Evolutionary conservation across 2,113 vertebrate species (phyloP), one percentile per base, ranked within the genome.

Genomic region (Siphamia tubifer): DNA sequence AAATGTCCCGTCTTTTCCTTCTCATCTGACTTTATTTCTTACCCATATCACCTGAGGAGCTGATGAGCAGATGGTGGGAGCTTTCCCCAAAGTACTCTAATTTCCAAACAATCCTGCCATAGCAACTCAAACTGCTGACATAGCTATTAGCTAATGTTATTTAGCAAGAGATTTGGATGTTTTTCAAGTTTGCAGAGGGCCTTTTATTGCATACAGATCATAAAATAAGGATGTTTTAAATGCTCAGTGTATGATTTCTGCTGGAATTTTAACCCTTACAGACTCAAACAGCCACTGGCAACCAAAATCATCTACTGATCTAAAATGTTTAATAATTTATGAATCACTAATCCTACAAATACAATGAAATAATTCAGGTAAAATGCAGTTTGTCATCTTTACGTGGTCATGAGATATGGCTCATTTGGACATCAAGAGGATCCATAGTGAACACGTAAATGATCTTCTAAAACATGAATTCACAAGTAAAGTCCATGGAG

Each of bases 61-160:
- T 16, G 56, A 49, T 24, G 40, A 75, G 49, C 78, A 81, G 80
- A 77, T 82, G 64, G 60, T 63, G 30, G 45, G 68, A 53, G 66
- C 43, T 49, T 32, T 28, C 58, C 49, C 20, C 6, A 63, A 68
- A 68, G 65, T 28, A 17, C 19, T 38, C 56, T 57, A 2, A 75
- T 58, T 54, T 68, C 34, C 20, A 42, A 39, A 66, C 23, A 47
- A 20, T 65, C 49, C 40, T 52, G 57, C 3, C 8, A 30, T 11
- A 63, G 35, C 49, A 51, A 17, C 19, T 64, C 27, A 75, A 85
- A 83, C 15, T 72, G 83, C 70, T 77, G 79, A 82, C 62, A 56
- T 25, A 44, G 55, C 11, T 53, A 30, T 51, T 84, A 70, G 30
- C 28, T 81, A 72, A 79, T 72, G 45, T 51, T 63, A 47, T 74